Conservation (phyloP, 37 sponge, comb jelly and placozoan species). For the Chondrosia reniformis region DNA sequence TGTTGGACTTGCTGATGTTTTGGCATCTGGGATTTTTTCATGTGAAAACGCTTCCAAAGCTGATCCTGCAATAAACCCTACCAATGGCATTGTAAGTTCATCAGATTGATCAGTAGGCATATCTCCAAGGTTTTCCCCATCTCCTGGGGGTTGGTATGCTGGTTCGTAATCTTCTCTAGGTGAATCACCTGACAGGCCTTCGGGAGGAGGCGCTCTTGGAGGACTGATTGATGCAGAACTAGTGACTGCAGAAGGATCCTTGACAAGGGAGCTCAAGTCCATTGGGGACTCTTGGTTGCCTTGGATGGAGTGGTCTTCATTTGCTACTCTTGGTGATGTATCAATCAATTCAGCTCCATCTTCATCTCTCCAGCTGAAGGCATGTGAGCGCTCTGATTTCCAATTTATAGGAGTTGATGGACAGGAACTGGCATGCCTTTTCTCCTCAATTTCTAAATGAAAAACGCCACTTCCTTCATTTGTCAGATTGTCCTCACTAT, state of each 20-base stretch:
- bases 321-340: too few relatives aligned
- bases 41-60: neutral
- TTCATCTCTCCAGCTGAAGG: too few relatives aligned
- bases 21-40: too few relatives aligned
- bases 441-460: neutral
- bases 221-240: neutral
- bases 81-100: neutral
- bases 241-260: neutral
- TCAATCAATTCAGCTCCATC: too few relatives aligned
- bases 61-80: slow-evolving; percentile 20
- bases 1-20: too few relatives aligned
- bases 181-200: neutral
- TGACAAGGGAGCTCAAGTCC: neutral
- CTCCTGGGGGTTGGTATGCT: neutral
- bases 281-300: too few relatives aligned
- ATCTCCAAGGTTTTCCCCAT: neutral
- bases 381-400: too few relatives aligned
- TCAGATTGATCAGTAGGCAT: neutral
- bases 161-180: neutral
- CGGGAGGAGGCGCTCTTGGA: neutral
- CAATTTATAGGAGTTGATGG: too few relatives aligned
- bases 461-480: neutral
- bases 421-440: too few relatives aligned
- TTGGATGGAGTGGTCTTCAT: too few relatives aligned
- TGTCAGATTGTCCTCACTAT: too few relatives aligned